phyloP scores from a whole-genome alignment of 2,113 vertebrate species.

The Athene cunicularia region DNA sequence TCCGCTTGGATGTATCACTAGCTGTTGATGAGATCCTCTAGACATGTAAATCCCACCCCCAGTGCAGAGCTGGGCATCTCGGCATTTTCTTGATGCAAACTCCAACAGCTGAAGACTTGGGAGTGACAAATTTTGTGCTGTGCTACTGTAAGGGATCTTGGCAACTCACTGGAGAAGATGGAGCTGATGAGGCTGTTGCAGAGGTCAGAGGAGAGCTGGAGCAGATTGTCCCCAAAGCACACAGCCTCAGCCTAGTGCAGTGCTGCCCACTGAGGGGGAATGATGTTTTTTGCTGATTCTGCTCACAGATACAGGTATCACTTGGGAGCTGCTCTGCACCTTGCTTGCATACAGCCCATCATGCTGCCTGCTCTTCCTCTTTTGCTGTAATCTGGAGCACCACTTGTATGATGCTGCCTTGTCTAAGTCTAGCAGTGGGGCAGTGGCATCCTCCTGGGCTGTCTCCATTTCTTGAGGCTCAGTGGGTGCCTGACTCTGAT shows the following conservation, averaged over 20 bases:
- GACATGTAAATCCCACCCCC: not conserved
- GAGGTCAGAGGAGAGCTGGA: not conserved
- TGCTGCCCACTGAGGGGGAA: not conserved
- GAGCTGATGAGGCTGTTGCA: not conserved
- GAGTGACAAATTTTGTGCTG: not conserved
- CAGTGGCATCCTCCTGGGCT: not conserved
- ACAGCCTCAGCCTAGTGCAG: not conserved
- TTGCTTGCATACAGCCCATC: not conserved
- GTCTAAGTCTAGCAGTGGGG: not conserved
- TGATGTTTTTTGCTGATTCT: not conserved
- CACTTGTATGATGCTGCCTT: not conserved
- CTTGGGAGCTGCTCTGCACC: not conserved
- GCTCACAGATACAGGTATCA: not conserved
- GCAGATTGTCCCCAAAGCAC: not conserved
- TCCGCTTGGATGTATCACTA: not conserved
- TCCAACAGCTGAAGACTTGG: not conserved
- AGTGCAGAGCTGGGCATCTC: not conserved
- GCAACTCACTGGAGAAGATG: not conserved
- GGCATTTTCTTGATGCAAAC: not conserved
- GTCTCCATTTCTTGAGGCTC: not conserved
- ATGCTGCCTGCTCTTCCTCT: not conserved
- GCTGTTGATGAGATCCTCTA: not conserved
- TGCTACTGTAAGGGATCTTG: not conserved
- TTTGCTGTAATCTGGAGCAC: not conserved
- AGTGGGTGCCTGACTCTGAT: not conserved